These are phyloP conservation scores for Lathamus discolor DNA, from an alignment of 2,113 vertebrate species.

Conservation along the genomic window DNA sequence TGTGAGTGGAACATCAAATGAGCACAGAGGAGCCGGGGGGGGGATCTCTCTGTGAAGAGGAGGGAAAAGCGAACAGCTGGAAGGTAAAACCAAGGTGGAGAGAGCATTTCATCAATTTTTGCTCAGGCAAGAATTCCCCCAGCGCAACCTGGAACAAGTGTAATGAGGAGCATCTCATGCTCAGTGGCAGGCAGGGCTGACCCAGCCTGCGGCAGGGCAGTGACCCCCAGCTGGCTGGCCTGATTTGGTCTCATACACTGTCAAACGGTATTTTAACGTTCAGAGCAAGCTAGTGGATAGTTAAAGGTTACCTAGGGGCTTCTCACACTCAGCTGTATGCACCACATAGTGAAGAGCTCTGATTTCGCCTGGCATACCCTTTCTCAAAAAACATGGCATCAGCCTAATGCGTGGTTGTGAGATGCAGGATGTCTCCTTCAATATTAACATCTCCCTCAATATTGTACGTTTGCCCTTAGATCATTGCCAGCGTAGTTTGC, in stretches of 20 bases:
- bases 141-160: not conserved
- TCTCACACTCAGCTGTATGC: not conserved
- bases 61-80: not conserved
- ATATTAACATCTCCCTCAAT: not conserved
- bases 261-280: not conserved
- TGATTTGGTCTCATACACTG: not conserved
- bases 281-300: not conserved
- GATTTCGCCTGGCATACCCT: not conserved
- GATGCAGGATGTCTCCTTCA: not conserved
- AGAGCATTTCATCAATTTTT: not conserved
- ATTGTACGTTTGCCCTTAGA: not conserved
- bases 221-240: not conserved
- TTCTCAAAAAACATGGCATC: not conserved
- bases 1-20: not conserved
- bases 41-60: not conserved
- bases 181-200: fast-evolving
- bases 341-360: not conserved
- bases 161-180: not conserved
- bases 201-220: not conserved
- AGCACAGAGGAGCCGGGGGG: not conserved
- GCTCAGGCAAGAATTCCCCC: not conserved
- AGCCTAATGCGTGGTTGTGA: not conserved
- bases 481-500: not conserved
- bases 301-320: not conserved
- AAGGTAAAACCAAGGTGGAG: not conserved